Evolutionary conservation across 2,113 vertebrate species (phyloP).

Genomic region (Cepphus grylle): DNA sequence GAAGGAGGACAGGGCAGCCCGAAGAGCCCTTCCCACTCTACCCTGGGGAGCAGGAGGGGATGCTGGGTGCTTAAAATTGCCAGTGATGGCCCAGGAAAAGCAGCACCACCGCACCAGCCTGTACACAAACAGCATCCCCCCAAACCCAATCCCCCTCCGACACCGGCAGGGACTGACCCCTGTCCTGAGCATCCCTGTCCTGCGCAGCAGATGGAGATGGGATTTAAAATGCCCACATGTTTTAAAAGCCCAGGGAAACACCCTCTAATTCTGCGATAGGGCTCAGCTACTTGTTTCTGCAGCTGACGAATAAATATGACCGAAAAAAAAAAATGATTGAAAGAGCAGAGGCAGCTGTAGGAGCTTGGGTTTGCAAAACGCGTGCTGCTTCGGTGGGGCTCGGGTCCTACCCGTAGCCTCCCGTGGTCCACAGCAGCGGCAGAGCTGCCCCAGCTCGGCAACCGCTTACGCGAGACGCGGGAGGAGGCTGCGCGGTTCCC

Average conservation of each 20-base stretch:
- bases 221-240: not conserved
- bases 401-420: not conserved
- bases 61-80: not conserved
- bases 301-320: not conserved
- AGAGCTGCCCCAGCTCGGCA: not conserved
- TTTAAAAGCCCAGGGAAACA: not conserved
- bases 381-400: not conserved
- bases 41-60: not conserved
- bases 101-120: not conserved
- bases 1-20: not conserved
- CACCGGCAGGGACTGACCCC: not conserved
- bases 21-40: accelerated
- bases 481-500: not conserved
- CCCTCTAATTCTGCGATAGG: not conserved
- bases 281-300: not conserved
- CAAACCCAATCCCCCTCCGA: accelerated
- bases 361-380: not conserved
- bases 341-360: not conserved
- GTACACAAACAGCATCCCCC: accelerated
- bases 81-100: not conserved
- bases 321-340: too few species aligned
- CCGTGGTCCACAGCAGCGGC: accelerated
- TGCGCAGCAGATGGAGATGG: not conserved
- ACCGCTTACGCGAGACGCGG: not conserved
- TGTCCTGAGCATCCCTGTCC: not conserved